Conservation (phyloP, 2,888 invertebrate genomes). For the Tetramorium bicarinatum region DNA sequence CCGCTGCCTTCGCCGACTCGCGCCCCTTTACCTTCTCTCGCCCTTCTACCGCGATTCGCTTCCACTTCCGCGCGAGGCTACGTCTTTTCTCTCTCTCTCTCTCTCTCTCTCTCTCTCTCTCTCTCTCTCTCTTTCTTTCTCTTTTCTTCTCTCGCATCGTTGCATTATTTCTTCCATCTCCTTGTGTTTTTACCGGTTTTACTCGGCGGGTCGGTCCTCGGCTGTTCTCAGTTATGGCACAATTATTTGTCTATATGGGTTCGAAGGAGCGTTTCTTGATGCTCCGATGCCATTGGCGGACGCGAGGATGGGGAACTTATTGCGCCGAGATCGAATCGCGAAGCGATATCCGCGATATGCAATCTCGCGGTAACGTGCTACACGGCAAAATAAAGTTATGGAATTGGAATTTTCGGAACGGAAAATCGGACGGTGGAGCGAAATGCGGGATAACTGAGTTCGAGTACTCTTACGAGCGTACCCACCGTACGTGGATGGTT, state of each 20-base stretch:
- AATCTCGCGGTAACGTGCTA: slow-evolving; percentile 23
- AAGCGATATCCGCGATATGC: slow-evolving; percentile 38
- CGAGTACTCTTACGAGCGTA: neutral
- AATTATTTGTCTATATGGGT: slow-evolving; percentile 55
- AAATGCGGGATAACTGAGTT: neutral
- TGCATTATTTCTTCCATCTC: slow-evolving; percentile 59
- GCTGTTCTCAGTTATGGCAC: slow-evolving; percentile 42
- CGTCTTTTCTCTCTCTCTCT: slow-evolving; percentile 16
- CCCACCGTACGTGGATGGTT: neutral
- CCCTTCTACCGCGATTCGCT: slow-evolving; percentile 22
- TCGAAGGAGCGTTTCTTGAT: slow-evolving; percentile 31
- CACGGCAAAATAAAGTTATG: slow-evolving; percentile 15
- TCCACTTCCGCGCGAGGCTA: slow-evolving; percentile 28
- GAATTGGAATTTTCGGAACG: slow-evolving; percentile 36
- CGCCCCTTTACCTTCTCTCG: slow-evolving; percentile 62
- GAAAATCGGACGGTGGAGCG: slow-evolving; percentile 8
- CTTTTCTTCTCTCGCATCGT: slow-evolving; percentile 36
- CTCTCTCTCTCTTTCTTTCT: slow-evolving; percentile 8
- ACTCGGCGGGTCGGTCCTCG: slow-evolving; percentile 13
- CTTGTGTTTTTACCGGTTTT: slow-evolving; percentile 61
- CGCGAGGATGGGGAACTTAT: slow-evolving; percentile 36
- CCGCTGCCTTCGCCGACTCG: slow-evolving; percentile 42
- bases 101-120: slow-evolving; percentile 16
- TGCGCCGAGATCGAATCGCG: slow-evolving; percentile 36
- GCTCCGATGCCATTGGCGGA: slow-evolving; percentile 26